Evolutionary conservation across 92 coral and sea anemone genomes (phyloP).

Genomic region (Scolanthus callimorphus): DNA sequence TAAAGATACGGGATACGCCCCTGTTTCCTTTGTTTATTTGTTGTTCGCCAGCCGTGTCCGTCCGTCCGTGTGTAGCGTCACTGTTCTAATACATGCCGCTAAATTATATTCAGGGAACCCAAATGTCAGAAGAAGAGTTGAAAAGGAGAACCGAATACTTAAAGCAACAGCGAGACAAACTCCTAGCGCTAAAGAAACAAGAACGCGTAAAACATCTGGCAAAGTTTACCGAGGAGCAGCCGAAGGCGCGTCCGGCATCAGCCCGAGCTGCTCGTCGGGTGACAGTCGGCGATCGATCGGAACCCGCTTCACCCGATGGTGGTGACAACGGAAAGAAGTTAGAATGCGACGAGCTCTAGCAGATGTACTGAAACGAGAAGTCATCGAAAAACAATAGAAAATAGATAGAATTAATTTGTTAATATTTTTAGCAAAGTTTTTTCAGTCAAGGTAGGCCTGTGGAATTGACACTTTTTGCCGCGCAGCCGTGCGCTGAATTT

Average conservation of each 20-base stretch:
- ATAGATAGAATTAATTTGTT: too few relatives aligned
- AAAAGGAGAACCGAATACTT: constrained; percentile 75
- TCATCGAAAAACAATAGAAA: constrained; percentile 68
- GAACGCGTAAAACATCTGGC: constrained; percentile 73
- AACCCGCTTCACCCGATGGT: constrained; percentile 39
- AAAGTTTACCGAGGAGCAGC: constrained; percentile 75
- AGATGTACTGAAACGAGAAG: constrained; percentile 84
- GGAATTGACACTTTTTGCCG: too few relatives aligned
- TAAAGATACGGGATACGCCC: too few relatives aligned
- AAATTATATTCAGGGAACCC: not conserved
- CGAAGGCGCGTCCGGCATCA: constrained; percentile 90
- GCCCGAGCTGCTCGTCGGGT: constrained; percentile 83
- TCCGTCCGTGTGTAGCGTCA: too few relatives aligned
- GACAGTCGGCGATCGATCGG: constrained; percentile 73
- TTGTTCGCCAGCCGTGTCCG: too few relatives aligned
- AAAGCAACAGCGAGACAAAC: constrained; percentile 82
- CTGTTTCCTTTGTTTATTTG: too few relatives aligned
- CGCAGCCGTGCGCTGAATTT: too few relatives aligned
- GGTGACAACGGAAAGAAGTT: constrained; percentile 72
- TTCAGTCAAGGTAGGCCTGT: too few relatives aligned
- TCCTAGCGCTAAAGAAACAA: constrained; percentile 68
- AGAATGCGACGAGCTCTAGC: constrained; percentile 90
- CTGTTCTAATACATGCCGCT: too few relatives aligned
- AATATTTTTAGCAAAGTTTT: too few relatives aligned
- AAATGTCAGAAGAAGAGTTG: constrained; percentile 48